Evolutionary conservation across 2,113 vertebrate species (phyloP).

Genomic region (Vanacampus margaritifer): DNA sequence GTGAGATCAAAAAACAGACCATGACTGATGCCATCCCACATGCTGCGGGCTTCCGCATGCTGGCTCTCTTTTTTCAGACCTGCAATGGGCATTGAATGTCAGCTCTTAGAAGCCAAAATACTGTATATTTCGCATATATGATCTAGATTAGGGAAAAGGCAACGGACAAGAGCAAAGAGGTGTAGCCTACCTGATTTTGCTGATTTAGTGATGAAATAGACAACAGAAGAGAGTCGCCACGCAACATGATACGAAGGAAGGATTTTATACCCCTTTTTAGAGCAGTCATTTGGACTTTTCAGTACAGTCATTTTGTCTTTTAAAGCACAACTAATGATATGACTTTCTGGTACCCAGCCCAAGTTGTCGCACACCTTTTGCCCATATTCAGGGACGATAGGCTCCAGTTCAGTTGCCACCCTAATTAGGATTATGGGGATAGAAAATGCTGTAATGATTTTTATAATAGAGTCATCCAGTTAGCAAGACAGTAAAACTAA

Average conservation of each 20-base stretch:
- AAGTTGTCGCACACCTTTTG: no score
- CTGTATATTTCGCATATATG: conserved; percentile 20
- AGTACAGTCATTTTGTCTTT: no score
- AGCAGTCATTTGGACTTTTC: no score
- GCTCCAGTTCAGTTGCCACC: no score
- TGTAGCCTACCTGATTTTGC: neutral
- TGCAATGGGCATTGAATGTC: conserved; percentile 59
- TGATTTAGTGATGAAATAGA: conserved; percentile 1
- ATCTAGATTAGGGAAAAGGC: conserved; percentile 12
- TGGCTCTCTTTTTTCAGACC: conserved; percentile 65
- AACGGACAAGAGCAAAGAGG: neutral
- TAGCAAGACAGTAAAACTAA: no score
- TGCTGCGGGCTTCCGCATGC: conserved; percentile 65
- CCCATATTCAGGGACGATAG: no score
- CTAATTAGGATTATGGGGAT: no score
- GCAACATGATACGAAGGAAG: neutral
- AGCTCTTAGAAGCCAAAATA: conserved; percentile 57
- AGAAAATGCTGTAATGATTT: no score
- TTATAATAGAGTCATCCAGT: no score
- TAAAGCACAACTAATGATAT: no score
- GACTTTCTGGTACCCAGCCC: no score
- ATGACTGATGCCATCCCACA: conserved; percentile 74
- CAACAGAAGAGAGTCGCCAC: neutral
- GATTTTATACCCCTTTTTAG: no score
- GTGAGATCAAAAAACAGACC: conserved; percentile 71